These are phyloP conservation scores for Drosophila incognita DNA, from an alignment of 2,888 invertebrate genomes.

Conservation along the genomic window DNA sequence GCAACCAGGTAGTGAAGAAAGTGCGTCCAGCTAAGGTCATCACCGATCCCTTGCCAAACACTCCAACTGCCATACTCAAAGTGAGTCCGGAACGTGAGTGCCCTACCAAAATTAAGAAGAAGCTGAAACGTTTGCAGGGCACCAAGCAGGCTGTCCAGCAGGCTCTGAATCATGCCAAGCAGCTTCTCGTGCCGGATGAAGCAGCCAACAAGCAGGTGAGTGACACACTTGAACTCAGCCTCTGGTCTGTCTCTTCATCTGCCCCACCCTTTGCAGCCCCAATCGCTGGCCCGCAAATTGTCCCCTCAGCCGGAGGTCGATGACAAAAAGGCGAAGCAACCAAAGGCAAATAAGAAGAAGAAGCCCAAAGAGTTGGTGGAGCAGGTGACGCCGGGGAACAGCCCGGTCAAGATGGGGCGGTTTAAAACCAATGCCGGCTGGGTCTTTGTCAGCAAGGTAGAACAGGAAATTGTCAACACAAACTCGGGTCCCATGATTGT, in stretches of 20 bases:
- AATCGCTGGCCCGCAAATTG: constrained; percentile 54
- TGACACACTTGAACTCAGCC: too few relatives aligned
- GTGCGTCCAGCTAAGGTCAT: background rate
- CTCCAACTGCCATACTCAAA: background rate
- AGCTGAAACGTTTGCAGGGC: constrained; percentile 64
- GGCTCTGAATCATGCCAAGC: constrained; percentile 50
- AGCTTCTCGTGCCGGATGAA: constrained; percentile 38
- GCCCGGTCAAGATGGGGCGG: constrained; percentile 60
- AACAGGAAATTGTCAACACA: constrained; percentile 57
- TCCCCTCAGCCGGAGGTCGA: constrained; percentile 43
- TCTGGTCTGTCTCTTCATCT: background rate
- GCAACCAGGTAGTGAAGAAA: constrained; percentile 20
- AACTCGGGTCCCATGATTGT: constrained; percentile 79
- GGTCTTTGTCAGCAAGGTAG: constrained; percentile 37
- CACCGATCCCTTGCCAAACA: background rate
- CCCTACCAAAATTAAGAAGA: constrained; percentile 37
- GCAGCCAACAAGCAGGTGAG: constrained; percentile 32
- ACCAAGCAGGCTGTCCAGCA: constrained; percentile 45
- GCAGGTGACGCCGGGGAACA: constrained; percentile 48
- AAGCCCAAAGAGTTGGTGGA: background rate
- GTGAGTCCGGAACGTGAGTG: background rate
- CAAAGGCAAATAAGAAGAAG: constrained; percentile 2
- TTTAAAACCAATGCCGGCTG: constrained; percentile 68
- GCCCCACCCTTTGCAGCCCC: constrained; percentile 27
- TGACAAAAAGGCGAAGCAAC: background rate